Conservation (phyloP, 2,113 vertebrate species). For the Oncorhynchus clarkii region DNA sequence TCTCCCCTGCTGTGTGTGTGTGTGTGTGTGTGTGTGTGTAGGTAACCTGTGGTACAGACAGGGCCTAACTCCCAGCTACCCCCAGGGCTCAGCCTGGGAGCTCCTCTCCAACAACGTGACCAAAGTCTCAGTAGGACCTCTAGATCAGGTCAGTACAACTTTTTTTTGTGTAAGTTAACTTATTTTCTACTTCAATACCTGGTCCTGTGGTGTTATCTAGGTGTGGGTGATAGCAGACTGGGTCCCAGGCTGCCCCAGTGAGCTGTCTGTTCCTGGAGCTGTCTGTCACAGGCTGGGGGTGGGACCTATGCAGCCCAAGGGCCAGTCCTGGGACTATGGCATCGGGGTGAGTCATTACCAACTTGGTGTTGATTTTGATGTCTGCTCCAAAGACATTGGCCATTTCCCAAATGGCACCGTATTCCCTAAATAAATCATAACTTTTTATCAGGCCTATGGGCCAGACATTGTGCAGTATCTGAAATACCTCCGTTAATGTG, state of each 20-base stretch:
- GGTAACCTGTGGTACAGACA: conserved; percentile 92
- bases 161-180: too few species aligned
- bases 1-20: not conserved
- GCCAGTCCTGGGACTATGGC: conserved; percentile 91
- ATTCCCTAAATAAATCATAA: too few species aligned
- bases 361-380: too few species aligned
- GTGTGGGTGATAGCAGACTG: conserved; percentile 93
- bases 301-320: conserved; percentile 86
- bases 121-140: conserved; percentile 87
- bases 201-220: conserved; percentile 55
- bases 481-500: not conserved
- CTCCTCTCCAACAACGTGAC: conserved; percentile 91
- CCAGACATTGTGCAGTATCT: not conserved
- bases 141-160: conserved; percentile 84
- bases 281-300: conserved; percentile 86
- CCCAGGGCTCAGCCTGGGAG: conserved; percentile 91
- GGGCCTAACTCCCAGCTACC: conserved; percentile 92
- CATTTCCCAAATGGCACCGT: too few species aligned
- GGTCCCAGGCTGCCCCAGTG: conserved; percentile 83
- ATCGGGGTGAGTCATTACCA: conserved; percentile 83
- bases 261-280: conserved; percentile 77
- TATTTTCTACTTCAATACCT: too few species aligned
- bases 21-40: conserved; percentile 43
- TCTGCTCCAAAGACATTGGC: too few species aligned
- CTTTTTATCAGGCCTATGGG: too few species aligned